Evolutionary conservation across 1,140 invertebrate species (phyloP).

Genomic region (Heterodera schachtii): DNA sequence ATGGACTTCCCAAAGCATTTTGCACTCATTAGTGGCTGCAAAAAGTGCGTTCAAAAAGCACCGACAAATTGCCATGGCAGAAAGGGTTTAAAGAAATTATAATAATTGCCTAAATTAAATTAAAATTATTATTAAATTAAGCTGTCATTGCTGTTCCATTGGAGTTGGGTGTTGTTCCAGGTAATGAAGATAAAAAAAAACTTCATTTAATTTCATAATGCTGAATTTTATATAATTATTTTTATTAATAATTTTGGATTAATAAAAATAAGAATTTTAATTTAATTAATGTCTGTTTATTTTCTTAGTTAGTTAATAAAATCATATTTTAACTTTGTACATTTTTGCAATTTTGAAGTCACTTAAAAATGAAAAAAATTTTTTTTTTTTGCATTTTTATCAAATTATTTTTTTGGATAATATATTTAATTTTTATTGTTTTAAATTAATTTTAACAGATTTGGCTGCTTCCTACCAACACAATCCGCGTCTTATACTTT

Average conservation of each 20-base stretch:
- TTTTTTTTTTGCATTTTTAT: too few relatives aligned
- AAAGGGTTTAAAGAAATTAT: conserved; percentile 44
- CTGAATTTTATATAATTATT: too few relatives aligned
- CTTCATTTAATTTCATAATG: too few relatives aligned
- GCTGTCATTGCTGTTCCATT: conserved; percentile 50
- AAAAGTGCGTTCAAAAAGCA: conserved; percentile 50
- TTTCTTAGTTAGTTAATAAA: too few relatives aligned
- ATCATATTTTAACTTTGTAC: too few relatives aligned
- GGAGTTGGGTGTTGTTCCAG: conserved; percentile 62
- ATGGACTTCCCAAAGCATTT: conserved; percentile 55
- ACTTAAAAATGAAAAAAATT: too few relatives aligned
- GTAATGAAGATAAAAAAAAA: conserved; percentile 7
- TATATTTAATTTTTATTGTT: too few relatives aligned
- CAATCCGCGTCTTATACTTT: conserved; percentile 56
- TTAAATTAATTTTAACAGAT: not conserved
- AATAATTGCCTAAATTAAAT: not conserved
- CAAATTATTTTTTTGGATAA: too few relatives aligned
- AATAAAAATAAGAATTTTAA: too few relatives aligned
- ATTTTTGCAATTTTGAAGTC: too few relatives aligned
- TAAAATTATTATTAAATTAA: conserved; percentile 19
- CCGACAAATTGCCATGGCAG: conserved; percentile 49
- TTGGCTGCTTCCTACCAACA: conserved; percentile 51
- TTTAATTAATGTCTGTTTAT: too few relatives aligned
- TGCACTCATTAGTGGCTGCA: conserved; percentile 53
- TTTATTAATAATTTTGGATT: too few relatives aligned